A percentile compares a stretch with the other conserved stretches of the same genome.
phyloP scores from a whole-genome alignment of 2,888 invertebrate genomes.

The Eumacrocentrus americanus region DNA sequence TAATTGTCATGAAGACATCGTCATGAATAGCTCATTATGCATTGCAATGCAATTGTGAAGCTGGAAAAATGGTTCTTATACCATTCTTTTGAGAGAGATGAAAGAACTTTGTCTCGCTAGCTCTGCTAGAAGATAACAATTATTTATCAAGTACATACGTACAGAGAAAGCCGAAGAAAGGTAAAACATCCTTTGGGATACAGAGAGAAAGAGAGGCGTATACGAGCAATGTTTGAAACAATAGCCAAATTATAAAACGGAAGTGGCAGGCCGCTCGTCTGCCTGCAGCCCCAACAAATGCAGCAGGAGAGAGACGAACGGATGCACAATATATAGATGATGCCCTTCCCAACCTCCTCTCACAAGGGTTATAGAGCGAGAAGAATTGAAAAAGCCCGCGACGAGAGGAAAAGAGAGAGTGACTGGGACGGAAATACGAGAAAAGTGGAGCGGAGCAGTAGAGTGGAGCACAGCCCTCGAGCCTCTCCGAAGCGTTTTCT shows the following conservation, averaged over 20 bases:
- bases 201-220: constrained; percentile 17
- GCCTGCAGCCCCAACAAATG: neutral
- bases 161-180: neutral
- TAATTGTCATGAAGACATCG: no score
- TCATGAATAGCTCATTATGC: no score
- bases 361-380: constrained; percentile 28
- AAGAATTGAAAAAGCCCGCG: neutral
- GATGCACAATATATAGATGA: constrained; percentile 1
- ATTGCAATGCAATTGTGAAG: no score
- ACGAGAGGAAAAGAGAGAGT: constrained; percentile 7
- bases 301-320: constrained; percentile 5
- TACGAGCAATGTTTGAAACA: no score
- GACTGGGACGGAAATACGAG: constrained; percentile 11
- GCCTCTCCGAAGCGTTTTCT: constrained; percentile 9
- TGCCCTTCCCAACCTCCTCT: constrained; percentile 20
- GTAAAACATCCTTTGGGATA: neutral
- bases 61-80: no score
- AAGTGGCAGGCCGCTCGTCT: constrained; percentile 21
- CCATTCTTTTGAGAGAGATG: no score
- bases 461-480: constrained; percentile 7
- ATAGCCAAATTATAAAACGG: constrained; percentile 32
- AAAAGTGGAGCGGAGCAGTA: constrained; percentile 19
- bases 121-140: no score
- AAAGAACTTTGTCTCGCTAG: no score
- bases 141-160: constrained; percentile 28